Evolutionary conservation across 2,888 invertebrate genomes (phyloP).

Genomic region (Thymelicus lineola): DNA sequence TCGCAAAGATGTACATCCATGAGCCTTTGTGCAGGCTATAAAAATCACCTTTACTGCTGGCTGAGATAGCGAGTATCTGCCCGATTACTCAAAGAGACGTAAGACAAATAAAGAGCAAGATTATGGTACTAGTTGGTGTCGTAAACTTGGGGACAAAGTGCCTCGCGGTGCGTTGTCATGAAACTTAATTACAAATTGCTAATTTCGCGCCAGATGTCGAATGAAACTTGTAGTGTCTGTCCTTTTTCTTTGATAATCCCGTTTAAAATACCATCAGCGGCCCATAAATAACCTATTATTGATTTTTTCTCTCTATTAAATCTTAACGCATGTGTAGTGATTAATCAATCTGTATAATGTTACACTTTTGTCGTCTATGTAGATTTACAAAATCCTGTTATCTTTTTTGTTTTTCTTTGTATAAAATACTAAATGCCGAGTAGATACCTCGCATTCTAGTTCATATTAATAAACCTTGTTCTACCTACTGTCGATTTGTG

Average conservation of each 20-base stretch:
- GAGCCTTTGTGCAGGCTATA: slow-evolving; percentile 50
- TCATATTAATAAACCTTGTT: slow-evolving; percentile 12
- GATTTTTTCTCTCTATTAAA: no score
- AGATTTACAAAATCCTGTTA: no score
- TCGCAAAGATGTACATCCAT: slow-evolving; percentile 39
- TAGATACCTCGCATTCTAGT: slow-evolving; percentile 10
- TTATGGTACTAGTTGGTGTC: slow-evolving; percentile 55
- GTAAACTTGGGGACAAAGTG: slow-evolving; percentile 47
- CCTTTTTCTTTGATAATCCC: not conserved
- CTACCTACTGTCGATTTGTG: slow-evolving; percentile 36
- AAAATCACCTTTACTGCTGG: slow-evolving; percentile 64
- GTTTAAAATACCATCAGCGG: not conserved
- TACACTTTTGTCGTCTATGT: no score
- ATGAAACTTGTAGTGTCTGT: not conserved
- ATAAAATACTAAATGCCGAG: slow-evolving; percentile 10
- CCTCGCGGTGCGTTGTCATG: slow-evolving; percentile 47
- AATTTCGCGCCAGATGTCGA: slow-evolving; percentile 17
- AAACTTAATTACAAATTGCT: slow-evolving; percentile 58
- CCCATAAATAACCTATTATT: slow-evolving; percentile 7
- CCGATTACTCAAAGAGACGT: slow-evolving; percentile 69
- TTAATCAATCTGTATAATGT: no score
- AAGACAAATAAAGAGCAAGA: slow-evolving; percentile 61
- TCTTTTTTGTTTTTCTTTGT: no score
- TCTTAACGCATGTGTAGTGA: no score
- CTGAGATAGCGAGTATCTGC: slow-evolving; percentile 68